Base-by-base conservation (phyloP, 2,888 invertebrate species). In the Cotesia congregata region DNA sequence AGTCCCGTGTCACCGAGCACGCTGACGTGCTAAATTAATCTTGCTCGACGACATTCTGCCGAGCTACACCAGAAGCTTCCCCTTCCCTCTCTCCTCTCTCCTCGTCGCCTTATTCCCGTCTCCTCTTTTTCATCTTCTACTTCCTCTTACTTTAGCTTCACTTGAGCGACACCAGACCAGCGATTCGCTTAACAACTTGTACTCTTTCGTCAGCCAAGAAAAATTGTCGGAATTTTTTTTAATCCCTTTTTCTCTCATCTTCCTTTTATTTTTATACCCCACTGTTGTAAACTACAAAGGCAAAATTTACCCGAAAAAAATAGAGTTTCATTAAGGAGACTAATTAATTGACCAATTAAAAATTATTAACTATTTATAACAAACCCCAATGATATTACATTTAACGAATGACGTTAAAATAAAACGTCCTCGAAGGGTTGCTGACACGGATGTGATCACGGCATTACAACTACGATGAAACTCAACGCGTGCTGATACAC, bases 11-110 rank as follows among this genome's bases (percentile, higher is more conserved):
- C 84, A 83, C 82, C 82, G 84, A 83, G 82, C 81, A 79, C 78
- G 83, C 78, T 84, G 82, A 82, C 83, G 84, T 84, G 84, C 85
- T 83, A 86, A 86, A 86, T 86, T 86, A 85, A 86, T 86, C 86
- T 83, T 83, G 81, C 81, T 80, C 82, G 77, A 71, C 72, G 67
- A 67, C 67, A 68, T 68, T 69, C 69, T 77, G 65, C 69, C 38
- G 50, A 75, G 65, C 79, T 78, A 72, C 74, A 68, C 68, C 64
- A 59, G 59, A 61, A 62, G 61, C 71, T 71, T 20, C 74, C 38
- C 61, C 67, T 73, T 69, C 65, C 67, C 64, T 41, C 20, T 61
- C 69, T 68, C n/a, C n/a, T 74, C 68, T 72, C 75, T 67, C 38
- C 72, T 72, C 67, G 59, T 30, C 61, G 17, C 77, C 68, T 77